These are phyloP conservation scores for Seladonia tumulorum DNA, from an alignment of 2,888 invertebrate genomes.

Conservation along the genomic window DNA sequence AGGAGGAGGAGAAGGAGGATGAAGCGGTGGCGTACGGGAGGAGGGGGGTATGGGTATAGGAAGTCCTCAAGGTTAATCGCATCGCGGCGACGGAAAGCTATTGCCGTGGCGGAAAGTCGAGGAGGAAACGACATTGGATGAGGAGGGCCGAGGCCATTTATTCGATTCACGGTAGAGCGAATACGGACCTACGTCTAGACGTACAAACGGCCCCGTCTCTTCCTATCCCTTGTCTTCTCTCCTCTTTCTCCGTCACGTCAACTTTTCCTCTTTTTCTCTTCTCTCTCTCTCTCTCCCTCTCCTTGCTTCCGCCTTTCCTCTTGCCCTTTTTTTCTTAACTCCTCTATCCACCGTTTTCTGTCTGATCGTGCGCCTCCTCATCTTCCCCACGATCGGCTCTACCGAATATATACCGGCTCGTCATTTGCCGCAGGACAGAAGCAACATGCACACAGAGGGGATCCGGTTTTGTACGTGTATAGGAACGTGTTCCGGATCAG, in stretches of 20 bases:
- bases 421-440: slow-evolving; percentile 66
- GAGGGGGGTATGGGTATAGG: slow-evolving; percentile 43
- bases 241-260: slow-evolving; percentile 21
- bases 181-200: slow-evolving; percentile 72
- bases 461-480: slow-evolving; percentile 22
- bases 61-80: slow-evolving; percentile 75
- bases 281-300: not conserved
- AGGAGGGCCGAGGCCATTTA: slow-evolving; percentile 67
- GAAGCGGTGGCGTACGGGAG: not conserved
- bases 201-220: slow-evolving; percentile 64
- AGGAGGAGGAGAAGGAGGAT: not conserved
- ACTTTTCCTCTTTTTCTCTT: slow-evolving; percentile 15
- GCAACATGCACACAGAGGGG: slow-evolving; percentile 15
- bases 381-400: slow-evolving; percentile 42
- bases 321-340: not conserved
- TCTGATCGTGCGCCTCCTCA: slow-evolving; percentile 7
- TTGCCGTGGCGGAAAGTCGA: slow-evolving; percentile 65
- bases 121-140: slow-evolving; percentile 56
- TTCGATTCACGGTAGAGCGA: slow-evolving; percentile 73
- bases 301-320: not conserved
- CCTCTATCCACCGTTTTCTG: not conserved
- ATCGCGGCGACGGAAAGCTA: slow-evolving; percentile 69
- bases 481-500: slow-evolving; percentile 60
- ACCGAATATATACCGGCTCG: slow-evolving; percentile 37
- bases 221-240: slow-evolving; percentile 31